These are phyloP conservation scores for Festucalex cinctus DNA, from an alignment of 2,113 vertebrate genomes.

Conservation along the genomic window DNA sequence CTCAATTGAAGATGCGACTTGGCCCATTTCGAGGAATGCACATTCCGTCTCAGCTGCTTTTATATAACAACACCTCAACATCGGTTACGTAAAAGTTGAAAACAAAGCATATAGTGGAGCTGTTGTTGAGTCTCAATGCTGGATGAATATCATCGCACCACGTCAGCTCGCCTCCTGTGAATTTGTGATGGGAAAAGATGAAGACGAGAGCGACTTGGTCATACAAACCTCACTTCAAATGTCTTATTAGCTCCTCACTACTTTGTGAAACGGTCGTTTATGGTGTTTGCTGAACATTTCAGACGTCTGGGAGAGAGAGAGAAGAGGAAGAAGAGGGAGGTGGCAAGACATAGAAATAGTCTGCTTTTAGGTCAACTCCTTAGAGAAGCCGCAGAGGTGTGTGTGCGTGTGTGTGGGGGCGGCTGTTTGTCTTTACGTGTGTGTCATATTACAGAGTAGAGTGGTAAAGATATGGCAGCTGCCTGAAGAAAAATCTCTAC, in stretches of 20 bases:
- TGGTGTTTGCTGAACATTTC: slow-evolving; percentile 9
- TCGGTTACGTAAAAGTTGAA: slow-evolving; percentile 1
- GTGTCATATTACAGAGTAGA: slow-evolving; percentile 52
- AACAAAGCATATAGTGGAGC: slow-evolving; percentile 2
- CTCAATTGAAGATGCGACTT: slow-evolving; percentile 50
- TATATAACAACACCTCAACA: slow-evolving; percentile 18
- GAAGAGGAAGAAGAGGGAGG: slow-evolving; percentile 9
- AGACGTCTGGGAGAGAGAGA: slow-evolving; percentile 16
- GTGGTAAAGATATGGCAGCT: slow-evolving; percentile 53
- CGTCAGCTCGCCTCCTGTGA: slow-evolving; percentile 12
- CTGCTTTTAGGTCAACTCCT: slow-evolving; percentile 58
- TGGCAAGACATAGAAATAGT: slow-evolving; percentile 46
- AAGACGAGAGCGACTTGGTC: background rate
- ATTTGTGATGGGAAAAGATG: slow-evolving; percentile 12
- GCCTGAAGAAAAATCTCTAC: slow-evolving; percentile 54
- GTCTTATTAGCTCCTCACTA: background rate
- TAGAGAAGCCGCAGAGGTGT: slow-evolving; percentile 40
- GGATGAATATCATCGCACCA: slow-evolving; percentile 5
- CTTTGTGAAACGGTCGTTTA: background rate
- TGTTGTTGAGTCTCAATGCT: background rate
- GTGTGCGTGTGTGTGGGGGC: slow-evolving; percentile 20
- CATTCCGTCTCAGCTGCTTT: slow-evolving; percentile 39
- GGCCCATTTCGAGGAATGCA: slow-evolving; percentile 44
- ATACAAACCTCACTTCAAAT: slow-evolving; percentile 14
- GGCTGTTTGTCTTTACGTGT: slow-evolving; percentile 34